These are phyloP conservation scores for Cyrtorhinus lividipennis DNA, from an alignment of 1,140 invertebrate genomes.

Conservation along the genomic window DNA sequence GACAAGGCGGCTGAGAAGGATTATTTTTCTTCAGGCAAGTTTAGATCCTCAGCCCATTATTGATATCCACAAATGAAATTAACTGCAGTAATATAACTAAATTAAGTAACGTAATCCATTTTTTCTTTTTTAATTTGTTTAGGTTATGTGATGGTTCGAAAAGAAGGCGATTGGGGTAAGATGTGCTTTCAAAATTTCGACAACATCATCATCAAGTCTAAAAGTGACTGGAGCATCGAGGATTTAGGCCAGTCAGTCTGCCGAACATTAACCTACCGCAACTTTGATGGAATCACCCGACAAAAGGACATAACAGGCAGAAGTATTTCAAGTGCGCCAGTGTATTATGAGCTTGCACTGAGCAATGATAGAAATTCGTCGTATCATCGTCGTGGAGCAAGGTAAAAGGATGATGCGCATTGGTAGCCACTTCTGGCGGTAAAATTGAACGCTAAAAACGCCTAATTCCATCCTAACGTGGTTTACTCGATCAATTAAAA, in stretches of 20 bases:
- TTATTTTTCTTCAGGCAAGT: conserved; percentile 41
- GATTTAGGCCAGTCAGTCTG: conserved; percentile 59
- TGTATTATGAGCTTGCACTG: conserved; percentile 15
- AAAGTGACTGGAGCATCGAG: conserved; percentile 42
- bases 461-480: no score
- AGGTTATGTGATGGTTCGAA: conserved; percentile 55
- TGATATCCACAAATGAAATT: no score
- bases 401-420: no score
- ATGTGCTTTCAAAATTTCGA: conserved; percentile 54
- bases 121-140: no score
- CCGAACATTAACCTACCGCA: conserved; percentile 54
- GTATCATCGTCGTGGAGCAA: not conserved
- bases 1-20: conserved; percentile 33
- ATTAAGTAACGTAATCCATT: no score
- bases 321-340: not conserved
- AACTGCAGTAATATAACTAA: no score
- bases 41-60: no score
- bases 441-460: no score
- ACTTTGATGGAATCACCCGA: conserved; percentile 34
- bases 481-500: no score
- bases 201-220: conserved; percentile 37
- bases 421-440: no score
- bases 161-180: conserved; percentile 63
- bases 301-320: not conserved
- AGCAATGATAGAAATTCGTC: conserved; percentile 11